Conservation (phyloP, 1,140 invertebrate species). For the Drosophila lini region DNA sequence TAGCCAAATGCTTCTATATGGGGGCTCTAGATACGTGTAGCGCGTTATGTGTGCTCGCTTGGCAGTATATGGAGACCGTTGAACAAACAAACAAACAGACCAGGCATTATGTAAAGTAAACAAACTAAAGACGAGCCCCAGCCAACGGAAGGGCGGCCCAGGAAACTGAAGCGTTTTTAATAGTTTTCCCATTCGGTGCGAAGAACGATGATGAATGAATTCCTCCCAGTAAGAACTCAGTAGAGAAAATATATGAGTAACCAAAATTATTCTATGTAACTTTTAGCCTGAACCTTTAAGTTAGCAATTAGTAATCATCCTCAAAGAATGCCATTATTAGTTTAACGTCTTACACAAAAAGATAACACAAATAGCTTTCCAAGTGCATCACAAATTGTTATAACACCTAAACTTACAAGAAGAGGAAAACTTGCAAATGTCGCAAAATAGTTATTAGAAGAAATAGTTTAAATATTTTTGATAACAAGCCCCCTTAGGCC, state of each 20-base stretch:
- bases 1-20: conserved; percentile 49
- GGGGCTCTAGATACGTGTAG: conserved; percentile 3
- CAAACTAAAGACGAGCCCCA: conserved; percentile 40
- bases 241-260: not conserved
- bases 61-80: conserved; percentile 61
- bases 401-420: not conserved
- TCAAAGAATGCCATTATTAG: not conserved
- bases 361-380: not conserved
- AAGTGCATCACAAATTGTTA: not conserved
- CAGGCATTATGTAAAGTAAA: conserved; percentile 64
- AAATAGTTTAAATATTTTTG: no score
- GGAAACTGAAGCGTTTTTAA: conserved; percentile 69
- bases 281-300: not conserved
- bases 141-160: conserved; percentile 39
- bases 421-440: not conserved
- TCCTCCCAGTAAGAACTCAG: conserved; percentile 27
- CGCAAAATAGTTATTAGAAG: not conserved
- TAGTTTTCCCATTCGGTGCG: conserved; percentile 51
- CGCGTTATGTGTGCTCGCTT: conserved; percentile 16
- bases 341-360: not conserved
- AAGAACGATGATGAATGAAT: conserved; percentile 47
- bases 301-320: not conserved
- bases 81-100: conserved; percentile 53
- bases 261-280: not conserved
- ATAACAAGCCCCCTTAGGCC: not conserved